Base-by-base conservation (phyloP, 2,888 invertebrate species). In the Zeuzera pyrina region DNA sequence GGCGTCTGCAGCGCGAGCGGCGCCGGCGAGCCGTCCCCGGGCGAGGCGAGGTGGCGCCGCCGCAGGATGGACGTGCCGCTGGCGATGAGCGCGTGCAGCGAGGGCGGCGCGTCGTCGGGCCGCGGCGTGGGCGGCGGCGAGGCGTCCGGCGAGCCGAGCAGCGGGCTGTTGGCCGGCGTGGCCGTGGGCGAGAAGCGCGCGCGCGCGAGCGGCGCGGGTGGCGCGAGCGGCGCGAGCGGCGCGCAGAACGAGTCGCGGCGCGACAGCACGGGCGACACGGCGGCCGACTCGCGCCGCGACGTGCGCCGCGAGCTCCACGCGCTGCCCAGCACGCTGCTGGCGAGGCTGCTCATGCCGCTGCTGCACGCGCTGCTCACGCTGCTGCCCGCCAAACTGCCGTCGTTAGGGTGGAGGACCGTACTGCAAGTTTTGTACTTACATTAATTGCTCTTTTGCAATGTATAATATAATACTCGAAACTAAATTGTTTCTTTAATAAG, bases 361-460 rank as follows among this genome's bases (percentile, higher is more conserved):
- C 85, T 85, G 48, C 84, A 85, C 15, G 87, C 74, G 54, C 87
- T 88, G 47, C 85, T 74, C 23, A 90, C 89, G 40, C 86, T 86
- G 34, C 89, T 90, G 34, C 90, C 90, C 27, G 88, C 87, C 12
- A 88, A 79, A 34, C 89, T 90, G 38, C 91, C 91, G 67, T 95
- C 95, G 63, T 94, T 94, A 0, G 95, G 95, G 74, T 95, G 95
- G 73, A 94, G 86, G 10, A 96, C 93, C 38, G 91, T 93, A 60
- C 95, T 93, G 62, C 38, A n/a, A n/a, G n/a, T 41, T 39, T 1
- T 4, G 11, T 21, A 16, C 10, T n/a, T 21, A 19, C 2, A 14
- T 15, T 27, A 6, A 11, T 27, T 27, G n/a, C n/a, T n/a, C n/a
- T n/a, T n/a, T n/a, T n/a, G n/a, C n/a, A n/a, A n/a, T n/a, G n/a